Evolutionary conservation across 1,140 invertebrate species (phyloP).

Genomic region (Drosophila orosa): DNA sequence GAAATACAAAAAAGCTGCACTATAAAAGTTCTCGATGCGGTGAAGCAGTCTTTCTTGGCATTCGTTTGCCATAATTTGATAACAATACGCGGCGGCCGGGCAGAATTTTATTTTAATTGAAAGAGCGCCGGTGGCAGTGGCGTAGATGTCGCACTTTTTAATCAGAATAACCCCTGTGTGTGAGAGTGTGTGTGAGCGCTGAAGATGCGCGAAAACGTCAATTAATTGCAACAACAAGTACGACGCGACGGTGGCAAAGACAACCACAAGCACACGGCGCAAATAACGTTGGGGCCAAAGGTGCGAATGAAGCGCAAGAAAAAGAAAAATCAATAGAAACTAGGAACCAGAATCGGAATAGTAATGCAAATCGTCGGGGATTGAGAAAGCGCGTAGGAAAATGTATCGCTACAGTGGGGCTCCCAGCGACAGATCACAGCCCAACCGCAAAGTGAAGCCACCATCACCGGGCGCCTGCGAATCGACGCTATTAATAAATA

Average conservation of each 20-base stretch:
- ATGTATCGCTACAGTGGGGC: constrained; percentile 61
- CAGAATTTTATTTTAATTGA: constrained; percentile 34
- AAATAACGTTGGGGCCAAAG: constrained; percentile 63
- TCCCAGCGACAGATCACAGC: constrained; percentile 48
- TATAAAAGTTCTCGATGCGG: constrained; percentile 33
- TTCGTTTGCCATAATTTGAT: constrained; percentile 63
- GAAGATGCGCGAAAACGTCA: constrained; percentile 72
- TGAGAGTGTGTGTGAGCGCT: constrained; percentile 31
- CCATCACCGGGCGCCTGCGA: constrained; percentile 14
- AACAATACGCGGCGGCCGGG: constrained; percentile 57
- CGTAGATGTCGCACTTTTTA: constrained; percentile 21
- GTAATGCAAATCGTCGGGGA: constrained; percentile 43
- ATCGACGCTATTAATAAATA: constrained; percentile 65
- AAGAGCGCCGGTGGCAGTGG: constrained; percentile 9
- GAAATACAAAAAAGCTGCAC: constrained; percentile 37
- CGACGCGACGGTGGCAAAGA: constrained; percentile 12
- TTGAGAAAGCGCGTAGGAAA: constrained; percentile 30
- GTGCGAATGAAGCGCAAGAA: constrained; percentile 79
- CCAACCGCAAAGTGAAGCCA: constrained; percentile 21
- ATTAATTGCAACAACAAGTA: constrained; percentile 62
- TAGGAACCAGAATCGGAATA: constrained; percentile 24
- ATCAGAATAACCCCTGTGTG: constrained; percentile 30
- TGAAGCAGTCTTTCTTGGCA: constrained; percentile 32
- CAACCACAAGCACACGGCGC: constrained; percentile 40
- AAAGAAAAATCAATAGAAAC: constrained; percentile 77